Base-by-base conservation (phyloP, 2,113 vertebrate species). In the Arothron firmamentum region DNA sequence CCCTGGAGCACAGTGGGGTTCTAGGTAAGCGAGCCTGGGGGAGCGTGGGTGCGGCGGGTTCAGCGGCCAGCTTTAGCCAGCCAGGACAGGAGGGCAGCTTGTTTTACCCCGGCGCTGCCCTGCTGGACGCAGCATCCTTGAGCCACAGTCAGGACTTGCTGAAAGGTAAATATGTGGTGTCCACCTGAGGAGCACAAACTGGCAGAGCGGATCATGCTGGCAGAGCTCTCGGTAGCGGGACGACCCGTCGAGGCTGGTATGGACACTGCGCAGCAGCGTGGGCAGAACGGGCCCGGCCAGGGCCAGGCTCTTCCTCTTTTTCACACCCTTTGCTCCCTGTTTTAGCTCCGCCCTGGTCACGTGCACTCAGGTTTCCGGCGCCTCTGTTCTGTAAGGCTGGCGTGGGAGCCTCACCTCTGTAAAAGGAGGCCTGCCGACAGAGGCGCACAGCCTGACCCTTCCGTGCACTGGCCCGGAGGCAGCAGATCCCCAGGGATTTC, bases 1-100 rank as follows among this genome's bases (percentile, higher is more conserved):
- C 92, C 85, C 88, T 93, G 72, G 92, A 93, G 74, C 91, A 91
- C 81, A 86, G 86, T 84, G 90, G 90, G 85, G 90, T 93, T 89
- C 89, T 92, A 91, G 91, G 92, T 93, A 93, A 92, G 92, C 85
- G 90, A 75, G 84, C 85, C 74, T 92, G 90, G 90, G 90, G 85
- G 56, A 78, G 89, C 88, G 74, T 89, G 68, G 86, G 87, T 75
- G 75, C 83, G 38, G 74, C 83, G 56, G 81, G 77, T 83, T 79
- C 86, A 69, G 55, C 80, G 56, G 34, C 74, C 75, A 77, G n/a
- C 87, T 89, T 90, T 84, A 70, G 86, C 86, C 87, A 87, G 75
- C 84, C 79, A 58, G 88, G 84, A 85, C 90, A 90, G 51, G 91
- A 92, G 72, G 88, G 82, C 82, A 76, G 86, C 80, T 72, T 90